Evolutionary conservation across 2,888 invertebrate genomes (phyloP).

Genomic region (Clivina fossor): DNA sequence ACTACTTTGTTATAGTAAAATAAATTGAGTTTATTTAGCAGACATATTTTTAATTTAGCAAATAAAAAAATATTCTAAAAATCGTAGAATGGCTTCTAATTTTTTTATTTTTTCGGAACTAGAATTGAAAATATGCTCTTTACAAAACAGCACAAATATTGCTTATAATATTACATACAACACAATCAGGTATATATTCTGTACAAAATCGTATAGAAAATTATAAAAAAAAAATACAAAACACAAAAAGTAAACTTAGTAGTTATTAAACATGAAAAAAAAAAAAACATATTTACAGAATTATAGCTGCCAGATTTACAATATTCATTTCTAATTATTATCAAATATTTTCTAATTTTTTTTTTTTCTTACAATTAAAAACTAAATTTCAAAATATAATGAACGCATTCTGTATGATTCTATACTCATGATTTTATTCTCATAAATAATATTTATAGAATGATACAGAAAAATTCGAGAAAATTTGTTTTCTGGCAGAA

Average conservation of each 20-base stretch:
- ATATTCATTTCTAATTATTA: no score
- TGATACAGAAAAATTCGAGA: background rate
- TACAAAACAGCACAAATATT: background rate
- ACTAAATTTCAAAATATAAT: no score
- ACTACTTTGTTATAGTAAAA: background rate
- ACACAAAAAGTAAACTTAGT: background rate
- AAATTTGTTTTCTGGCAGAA: constrained; percentile 1
- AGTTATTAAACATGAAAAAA: no score
- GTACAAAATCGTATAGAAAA: background rate
- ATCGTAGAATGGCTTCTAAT: no score
- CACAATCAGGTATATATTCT: background rate
- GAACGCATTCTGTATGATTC: no score
- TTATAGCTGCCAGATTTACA: no score
- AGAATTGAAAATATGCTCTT: no score
- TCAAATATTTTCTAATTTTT: no score
- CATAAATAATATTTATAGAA: background rate
- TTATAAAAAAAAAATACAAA: background rate
- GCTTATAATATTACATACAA: constrained; percentile 1
- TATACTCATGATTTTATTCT: no score
- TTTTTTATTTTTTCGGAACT: no score
- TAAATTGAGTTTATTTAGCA: background rate
- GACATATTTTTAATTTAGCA: background rate
- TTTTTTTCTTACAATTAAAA: no score
- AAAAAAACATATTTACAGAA: no score
- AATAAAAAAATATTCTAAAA: background rate